Evolutionary conservation across 2,113 vertebrate species (phyloP).

Genomic region (Bufo gargarizans): DNA sequence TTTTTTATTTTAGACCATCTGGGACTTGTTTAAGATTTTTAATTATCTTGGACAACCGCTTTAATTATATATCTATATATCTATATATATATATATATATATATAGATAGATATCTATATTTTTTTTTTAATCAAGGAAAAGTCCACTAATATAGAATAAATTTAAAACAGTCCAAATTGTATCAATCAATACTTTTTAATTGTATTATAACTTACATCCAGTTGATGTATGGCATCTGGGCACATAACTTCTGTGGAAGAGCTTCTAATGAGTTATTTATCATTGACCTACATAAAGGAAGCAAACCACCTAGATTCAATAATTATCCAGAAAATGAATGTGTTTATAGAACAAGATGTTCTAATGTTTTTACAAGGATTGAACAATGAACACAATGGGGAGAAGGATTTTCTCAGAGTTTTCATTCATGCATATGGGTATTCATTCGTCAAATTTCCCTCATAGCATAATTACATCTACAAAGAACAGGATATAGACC

Average conservation of each 20-base stretch:
- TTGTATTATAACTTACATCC: constrained; percentile 73
- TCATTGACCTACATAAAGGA: constrained; percentile 76
- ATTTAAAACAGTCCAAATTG: not conserved
- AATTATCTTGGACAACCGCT: no score
- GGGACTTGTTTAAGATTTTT: no score
- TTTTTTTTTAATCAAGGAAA: no score
- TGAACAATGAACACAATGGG: not conserved
- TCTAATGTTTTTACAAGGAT: not conserved
- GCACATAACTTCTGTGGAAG: constrained; percentile 76
- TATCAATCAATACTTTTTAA: not conserved
- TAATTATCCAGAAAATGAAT: not conserved
- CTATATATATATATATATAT: no score
- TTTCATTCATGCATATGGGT: not conserved
- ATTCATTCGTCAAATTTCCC: not conserved
- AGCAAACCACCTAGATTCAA: not conserved
- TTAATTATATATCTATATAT: no score
- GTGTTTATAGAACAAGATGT: not conserved
- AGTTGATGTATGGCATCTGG: constrained; percentile 76
- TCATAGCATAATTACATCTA: not conserved
- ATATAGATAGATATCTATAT: no score
- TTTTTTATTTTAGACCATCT: no score
- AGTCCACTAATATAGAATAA: no score
- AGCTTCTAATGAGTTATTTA: constrained; percentile 74
- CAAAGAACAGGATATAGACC: no score
- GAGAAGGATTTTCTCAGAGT: not conserved